Evolutionary conservation across 2,888 invertebrate genomes (phyloP).

Genomic region (Linnaemya tessellans): DNA sequence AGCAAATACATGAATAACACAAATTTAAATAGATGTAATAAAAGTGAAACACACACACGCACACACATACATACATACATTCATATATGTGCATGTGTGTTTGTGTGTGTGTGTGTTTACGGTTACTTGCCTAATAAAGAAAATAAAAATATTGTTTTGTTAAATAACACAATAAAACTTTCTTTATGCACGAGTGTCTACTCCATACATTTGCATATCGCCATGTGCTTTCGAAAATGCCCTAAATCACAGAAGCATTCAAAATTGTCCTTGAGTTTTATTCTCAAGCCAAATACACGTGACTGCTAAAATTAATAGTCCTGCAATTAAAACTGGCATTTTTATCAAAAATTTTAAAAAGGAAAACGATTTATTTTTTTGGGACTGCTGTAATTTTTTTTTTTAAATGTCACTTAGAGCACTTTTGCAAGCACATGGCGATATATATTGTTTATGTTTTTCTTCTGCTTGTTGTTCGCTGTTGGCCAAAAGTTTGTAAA

Average conservation of each 20-base stretch:
- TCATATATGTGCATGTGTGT: not conserved
- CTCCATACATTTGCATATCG: no score
- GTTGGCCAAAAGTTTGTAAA: constrained; percentile 29
- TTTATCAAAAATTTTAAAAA: no score
- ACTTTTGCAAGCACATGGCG: no score
- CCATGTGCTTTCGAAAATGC: no score
- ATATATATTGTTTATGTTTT: not conserved
- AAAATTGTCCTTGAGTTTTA: no score
- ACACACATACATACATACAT: not conserved
- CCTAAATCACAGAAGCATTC: no score
- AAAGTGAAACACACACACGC: not conserved
- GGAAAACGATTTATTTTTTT: no score
- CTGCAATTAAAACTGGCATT: no score
- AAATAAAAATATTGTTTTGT: constrained; percentile 36
- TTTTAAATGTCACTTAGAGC: no score
- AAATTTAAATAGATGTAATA: constrained; percentile 18
- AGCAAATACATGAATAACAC: not conserved
- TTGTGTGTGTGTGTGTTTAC: not conserved
- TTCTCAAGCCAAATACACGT: no score
- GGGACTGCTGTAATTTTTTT: no score
- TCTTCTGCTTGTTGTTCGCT: not conserved
- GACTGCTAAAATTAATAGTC: no score
- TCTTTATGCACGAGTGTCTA: not conserved
- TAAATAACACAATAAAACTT: constrained; percentile 52
- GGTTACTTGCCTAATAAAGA: not conserved